These are phyloP conservation scores for Lutraria rhynchaena DNA, from an alignment of 1,140 invertebrate species.

Conservation along the genomic window DNA sequence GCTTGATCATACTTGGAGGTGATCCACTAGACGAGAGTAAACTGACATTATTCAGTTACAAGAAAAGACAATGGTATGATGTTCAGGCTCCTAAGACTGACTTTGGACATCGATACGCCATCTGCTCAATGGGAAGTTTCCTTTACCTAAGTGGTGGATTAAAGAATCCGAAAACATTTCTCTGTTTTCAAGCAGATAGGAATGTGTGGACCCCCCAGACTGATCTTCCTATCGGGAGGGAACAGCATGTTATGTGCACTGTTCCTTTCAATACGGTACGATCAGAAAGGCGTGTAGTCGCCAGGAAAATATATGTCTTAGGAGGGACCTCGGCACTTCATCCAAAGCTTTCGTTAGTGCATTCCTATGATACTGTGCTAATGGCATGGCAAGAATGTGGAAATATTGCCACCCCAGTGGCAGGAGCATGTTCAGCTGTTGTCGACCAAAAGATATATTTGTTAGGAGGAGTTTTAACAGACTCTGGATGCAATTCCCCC, in stretches of 20 bases:
- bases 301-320: slow-evolving; percentile 25
- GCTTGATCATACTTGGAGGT: slow-evolving; percentile 31
- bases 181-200: slow-evolving; percentile 19
- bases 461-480: slow-evolving; percentile 10
- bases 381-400: not conserved
- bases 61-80: slow-evolving; percentile 35
- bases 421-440: slow-evolving; percentile 37
- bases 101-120: slow-evolving; percentile 36
- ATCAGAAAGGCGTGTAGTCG: not conserved
- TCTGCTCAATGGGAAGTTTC: slow-evolving; percentile 25
- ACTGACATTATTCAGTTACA: slow-evolving; percentile 25
- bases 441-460: slow-evolving; percentile 31
- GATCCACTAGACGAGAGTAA: slow-evolving; percentile 9
- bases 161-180: slow-evolving; percentile 3
- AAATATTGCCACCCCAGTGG: slow-evolving; percentile 10
- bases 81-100: not conserved
- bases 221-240: slow-evolving; percentile 4
- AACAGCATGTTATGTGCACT: slow-evolving; percentile 41
- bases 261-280: slow-evolving; percentile 7
- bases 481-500: not conserved
- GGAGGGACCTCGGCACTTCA: not conserved
- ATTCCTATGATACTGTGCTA: not conserved
- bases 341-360: not conserved
- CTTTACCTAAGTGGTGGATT: slow-evolving; percentile 43
- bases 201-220: not conserved